phyloP scores from a whole-genome alignment of 2,113 vertebrate genomes.

The Myocastor coypus region DNA sequence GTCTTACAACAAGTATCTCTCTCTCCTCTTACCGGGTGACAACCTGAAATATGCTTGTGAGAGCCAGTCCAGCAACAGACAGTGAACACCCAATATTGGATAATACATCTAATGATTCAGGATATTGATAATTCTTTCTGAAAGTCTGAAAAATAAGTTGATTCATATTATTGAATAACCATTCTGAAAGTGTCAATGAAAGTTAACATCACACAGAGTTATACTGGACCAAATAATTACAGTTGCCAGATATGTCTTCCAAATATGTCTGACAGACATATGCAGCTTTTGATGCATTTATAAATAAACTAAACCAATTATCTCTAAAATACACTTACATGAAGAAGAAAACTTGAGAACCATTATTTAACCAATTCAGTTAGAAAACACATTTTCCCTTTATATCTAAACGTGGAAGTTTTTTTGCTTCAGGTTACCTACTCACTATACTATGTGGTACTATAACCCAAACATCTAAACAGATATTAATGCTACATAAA shows the following conservation, averaged over 20 bases:
- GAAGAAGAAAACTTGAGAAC: not conserved
- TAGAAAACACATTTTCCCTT: not conserved
- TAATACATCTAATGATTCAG: constrained; percentile 70
- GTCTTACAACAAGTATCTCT: not conserved
- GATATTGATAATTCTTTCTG: constrained; percentile 76
- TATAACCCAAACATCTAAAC: not conserved
- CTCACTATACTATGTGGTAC: not conserved
- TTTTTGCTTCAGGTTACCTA: not conserved
- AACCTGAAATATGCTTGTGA: constrained; percentile 83
- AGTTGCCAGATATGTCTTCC: not conserved
- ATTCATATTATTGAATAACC: constrained; percentile 48
- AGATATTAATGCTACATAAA: constrained; percentile 31
- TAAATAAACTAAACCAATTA: constrained; percentile 19
- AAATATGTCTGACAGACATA: not conserved
- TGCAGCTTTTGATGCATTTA: not conserved
- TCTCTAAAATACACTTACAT: not conserved
- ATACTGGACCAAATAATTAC: constrained; percentile 36
- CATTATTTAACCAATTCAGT: not conserved
- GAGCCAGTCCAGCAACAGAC: constrained; percentile 75
- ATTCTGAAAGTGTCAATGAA: constrained; percentile 41
- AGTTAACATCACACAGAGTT: constrained; percentile 31
- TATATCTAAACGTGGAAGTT: not conserved
- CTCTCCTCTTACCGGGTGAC: constrained; percentile 81
- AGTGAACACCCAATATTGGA: constrained; percentile 76
- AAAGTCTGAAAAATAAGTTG: constrained; percentile 80